Base-by-base conservation (phyloP, 2,113 vertebrate genomes). In the Cathartes aura region DNA sequence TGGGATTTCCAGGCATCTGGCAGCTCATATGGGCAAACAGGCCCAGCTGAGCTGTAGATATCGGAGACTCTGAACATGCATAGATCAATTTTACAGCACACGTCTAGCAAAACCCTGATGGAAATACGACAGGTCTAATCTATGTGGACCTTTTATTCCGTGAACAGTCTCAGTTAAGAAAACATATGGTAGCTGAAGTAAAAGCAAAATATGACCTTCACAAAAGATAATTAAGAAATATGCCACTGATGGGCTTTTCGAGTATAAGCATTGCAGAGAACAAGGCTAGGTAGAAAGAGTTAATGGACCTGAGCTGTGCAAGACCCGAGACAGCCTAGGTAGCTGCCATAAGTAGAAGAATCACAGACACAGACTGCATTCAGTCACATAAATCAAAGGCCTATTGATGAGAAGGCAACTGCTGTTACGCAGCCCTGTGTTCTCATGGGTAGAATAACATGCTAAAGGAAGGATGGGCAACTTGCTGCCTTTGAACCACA, bases 1-100 rank as follows among this genome's bases (percentile, higher is more conserved):
- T 59, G 52, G 70, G 83, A 55, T 84, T 95, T 96, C 68, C 84
- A 87, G 50, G 68, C 68, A 89, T 82, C 80, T 95, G 91, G 68
- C 47, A 94, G 29, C 55, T 93, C 59, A 55, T 50, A 55, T 43
- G 47, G 73, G 26, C 73, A 82, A 78, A 72, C 29, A 87, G 32
- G 30, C 4, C 59, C 80, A 89, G 72, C 42, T 53, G 59, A 82
- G 64, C 72, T 66, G 38, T 32, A 2, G 29, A n/a, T 82, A 74
- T 32, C 30, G 40, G 32, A 60, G 75, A 8, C 11, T 70, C 24
- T 63, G 80, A 53, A 34, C 0, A 0, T 52, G 11, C 16, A 30
- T 21, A 40, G 4, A 34, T 59, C 34, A 84, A 26, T 63, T 92
- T 72, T 80, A 53, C 36, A 89, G 53, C 38, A 78, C 72, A 56